These are phyloP conservation scores for Atrichornis clamosus DNA, from an alignment of 2,113 vertebrate genomes.

Conservation along the genomic window DNA sequence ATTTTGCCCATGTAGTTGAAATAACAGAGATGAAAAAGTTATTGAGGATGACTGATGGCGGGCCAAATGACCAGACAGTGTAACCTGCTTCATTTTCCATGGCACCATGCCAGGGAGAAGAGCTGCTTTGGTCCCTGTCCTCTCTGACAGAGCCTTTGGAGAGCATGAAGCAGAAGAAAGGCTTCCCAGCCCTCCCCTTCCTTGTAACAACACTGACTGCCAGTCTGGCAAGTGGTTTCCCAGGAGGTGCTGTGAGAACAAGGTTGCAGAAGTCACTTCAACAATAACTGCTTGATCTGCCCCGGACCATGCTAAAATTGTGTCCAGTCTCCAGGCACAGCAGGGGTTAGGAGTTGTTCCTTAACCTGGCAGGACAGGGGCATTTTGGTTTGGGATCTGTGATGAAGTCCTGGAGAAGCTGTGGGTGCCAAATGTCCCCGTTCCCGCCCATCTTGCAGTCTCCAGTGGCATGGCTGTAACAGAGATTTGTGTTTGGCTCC, in stretches of 20 bases:
- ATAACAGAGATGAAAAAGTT: not conserved
- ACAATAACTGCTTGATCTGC: not conserved
- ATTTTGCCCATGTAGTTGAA: not conserved
- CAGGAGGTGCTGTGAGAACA: not conserved
- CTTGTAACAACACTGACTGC: not conserved
- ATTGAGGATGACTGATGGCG: not conserved
- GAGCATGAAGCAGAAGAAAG: not conserved
- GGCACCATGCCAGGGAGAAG: not conserved
- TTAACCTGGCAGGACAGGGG: not conserved
- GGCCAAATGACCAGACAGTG: not conserved
- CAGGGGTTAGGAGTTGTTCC: not conserved
- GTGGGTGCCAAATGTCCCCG: accelerated
- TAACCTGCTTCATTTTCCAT: not conserved
- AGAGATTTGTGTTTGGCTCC: not conserved
- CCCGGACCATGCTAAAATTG: not conserved
- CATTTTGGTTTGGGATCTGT: not conserved
- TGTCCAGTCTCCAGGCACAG: not conserved
- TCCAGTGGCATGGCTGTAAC: accelerated
- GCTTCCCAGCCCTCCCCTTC: not conserved
- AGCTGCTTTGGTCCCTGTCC: not conserved
- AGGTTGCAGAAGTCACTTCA: not conserved
- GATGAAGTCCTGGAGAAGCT: not conserved
- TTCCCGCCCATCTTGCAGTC: not conserved
- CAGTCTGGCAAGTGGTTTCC: not conserved
- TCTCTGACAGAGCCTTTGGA: not conserved